These are phyloP conservation scores for Drosophila monieri DNA, from an alignment of 2,888 invertebrate species.

Conservation along the genomic window DNA sequence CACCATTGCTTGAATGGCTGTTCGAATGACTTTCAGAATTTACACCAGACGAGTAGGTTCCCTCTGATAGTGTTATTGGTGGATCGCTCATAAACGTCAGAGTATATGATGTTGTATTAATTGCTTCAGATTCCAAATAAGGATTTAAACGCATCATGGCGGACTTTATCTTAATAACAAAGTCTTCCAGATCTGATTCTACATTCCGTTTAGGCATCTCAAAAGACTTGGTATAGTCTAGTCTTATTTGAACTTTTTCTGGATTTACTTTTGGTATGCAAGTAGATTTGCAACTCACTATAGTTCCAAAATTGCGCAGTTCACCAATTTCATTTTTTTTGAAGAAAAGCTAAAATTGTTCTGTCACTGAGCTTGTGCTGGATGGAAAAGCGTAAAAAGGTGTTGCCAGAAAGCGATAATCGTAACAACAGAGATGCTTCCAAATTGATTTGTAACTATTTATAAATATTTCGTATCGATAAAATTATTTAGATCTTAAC, in stretches of 20 bases:
- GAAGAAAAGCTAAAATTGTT: neutral
- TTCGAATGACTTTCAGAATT: neutral
- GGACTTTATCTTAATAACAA: neutral
- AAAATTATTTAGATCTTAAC: too few species aligned
- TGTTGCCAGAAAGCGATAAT: neutral
- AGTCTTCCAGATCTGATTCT: neutral
- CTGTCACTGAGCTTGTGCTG: neutral
- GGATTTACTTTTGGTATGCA: neutral
- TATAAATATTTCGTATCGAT: neutral
- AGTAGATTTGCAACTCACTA: neutral
- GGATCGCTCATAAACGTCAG: neutral
- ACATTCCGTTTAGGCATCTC: neutral
- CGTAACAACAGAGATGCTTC: neutral
- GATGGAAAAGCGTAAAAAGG: neutral
- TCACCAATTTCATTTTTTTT: neutral
- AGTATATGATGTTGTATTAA: neutral
- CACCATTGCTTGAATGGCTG: too few species aligned
- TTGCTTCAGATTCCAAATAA: neutral
- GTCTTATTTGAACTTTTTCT: neutral
- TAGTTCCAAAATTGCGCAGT: neutral
- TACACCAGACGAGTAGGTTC: neutral
- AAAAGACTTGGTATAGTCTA: neutral
- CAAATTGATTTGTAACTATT: neutral
- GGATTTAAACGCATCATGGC: neutral
- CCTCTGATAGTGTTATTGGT: neutral